These are phyloP conservation scores for Podarcis siculus DNA, from an alignment of 2,797 vertebrate species.

Conservation along the genomic window DNA sequence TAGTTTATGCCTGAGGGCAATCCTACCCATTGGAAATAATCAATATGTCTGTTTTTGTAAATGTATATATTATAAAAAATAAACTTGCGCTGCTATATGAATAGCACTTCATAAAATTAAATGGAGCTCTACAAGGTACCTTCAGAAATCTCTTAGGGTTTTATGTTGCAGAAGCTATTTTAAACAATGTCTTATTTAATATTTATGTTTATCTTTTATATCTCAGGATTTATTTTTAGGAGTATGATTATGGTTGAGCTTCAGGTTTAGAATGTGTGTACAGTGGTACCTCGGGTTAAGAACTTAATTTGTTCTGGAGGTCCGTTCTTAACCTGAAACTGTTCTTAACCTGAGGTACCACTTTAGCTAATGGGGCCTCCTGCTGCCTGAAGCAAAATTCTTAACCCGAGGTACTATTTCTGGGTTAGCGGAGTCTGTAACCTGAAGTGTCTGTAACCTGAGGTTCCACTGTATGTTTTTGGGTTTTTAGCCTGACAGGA, in stretches of 20 bases:
- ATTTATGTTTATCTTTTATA: not conserved
- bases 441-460: no score
- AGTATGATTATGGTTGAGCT: not conserved
- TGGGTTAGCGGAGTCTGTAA: no score
- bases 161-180: not conserved
- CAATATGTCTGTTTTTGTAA: not conserved
- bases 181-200: not conserved
- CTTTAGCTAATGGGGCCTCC: no score
- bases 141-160: not conserved
- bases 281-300: no score
- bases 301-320: no score
- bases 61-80: not conserved
- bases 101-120: not conserved
- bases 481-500: not conserved
- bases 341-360: no score
- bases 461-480: not conserved
- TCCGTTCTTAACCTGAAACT: no score
- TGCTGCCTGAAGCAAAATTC: no score
- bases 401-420: no score
- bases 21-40: no score
- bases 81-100: not conserved
- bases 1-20: no score
- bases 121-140: not conserved
- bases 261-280: rapidly evolving
- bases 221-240: not conserved